These are phyloP conservation scores for Liodrosophila aerea DNA, from an alignment of 2,888 invertebrate species.

Conservation along the genomic window DNA sequence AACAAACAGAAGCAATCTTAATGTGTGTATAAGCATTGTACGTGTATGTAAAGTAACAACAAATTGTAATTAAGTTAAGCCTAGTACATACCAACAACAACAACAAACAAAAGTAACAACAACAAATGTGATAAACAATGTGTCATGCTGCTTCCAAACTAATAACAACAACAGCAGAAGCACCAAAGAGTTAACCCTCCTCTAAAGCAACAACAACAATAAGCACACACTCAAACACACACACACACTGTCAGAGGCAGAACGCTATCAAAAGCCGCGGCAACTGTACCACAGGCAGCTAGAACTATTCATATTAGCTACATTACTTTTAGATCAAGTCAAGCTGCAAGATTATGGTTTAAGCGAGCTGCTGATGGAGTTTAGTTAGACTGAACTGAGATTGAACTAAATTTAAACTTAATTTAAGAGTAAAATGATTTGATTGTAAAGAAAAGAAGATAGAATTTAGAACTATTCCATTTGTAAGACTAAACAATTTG, in stretches of 20 bases:
- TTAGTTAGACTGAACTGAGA: too few relatives aligned
- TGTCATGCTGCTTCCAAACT: constrained; percentile 73
- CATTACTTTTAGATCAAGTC: neutral
- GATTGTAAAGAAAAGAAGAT: too few relatives aligned
- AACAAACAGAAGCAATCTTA: constrained; percentile 63
- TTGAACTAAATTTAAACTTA: too few relatives aligned
- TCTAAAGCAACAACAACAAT: constrained; percentile 27
- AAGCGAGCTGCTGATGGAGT: too few relatives aligned
- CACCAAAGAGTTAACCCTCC: constrained; percentile 46
- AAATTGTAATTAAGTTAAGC: constrained; percentile 66
- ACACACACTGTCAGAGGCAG: constrained; percentile 3
- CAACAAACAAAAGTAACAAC: constrained; percentile 41
- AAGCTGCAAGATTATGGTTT: too few relatives aligned
- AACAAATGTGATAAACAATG: constrained; percentile 70
- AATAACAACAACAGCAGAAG: constrained; percentile 29
- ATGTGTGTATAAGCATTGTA: constrained; percentile 33
- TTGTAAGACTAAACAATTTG: too few relatives aligned
- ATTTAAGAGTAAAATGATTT: too few relatives aligned
- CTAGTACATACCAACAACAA: constrained; percentile 72
- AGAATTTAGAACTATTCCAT: too few relatives aligned
- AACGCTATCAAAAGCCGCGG: neutral
- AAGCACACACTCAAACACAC: constrained; percentile 38
- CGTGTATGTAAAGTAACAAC: constrained; percentile 26
- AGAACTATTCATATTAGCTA: neutral
- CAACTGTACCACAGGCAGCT: neutral